These are phyloP conservation scores for Xenus cinereus DNA, from an alignment of 2,113 vertebrate species.

Conservation along the genomic window DNA sequence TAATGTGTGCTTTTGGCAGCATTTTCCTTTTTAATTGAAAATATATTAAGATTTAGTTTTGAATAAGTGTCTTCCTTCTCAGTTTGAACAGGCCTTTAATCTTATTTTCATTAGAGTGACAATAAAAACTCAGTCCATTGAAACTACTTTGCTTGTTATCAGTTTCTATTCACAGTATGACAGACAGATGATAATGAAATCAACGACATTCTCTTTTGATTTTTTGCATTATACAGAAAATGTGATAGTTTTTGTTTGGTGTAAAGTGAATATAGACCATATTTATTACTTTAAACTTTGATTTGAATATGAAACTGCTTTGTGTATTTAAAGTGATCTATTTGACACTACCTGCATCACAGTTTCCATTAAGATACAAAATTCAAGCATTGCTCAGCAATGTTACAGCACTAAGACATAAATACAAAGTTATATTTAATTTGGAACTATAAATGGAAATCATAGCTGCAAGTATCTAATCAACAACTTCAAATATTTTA, in stretches of 20 bases:
- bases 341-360: neutral
- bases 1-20: fast-evolving
- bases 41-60: neutral
- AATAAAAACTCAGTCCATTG: neutral
- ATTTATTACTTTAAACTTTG: neutral
- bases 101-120: neutral
- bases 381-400: neutral
- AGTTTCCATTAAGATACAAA: neutral
- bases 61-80: neutral
- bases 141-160: neutral
- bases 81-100: neutral
- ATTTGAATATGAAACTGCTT: neutral
- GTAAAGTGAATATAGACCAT: neutral
- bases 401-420: neutral
- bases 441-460: neutral
- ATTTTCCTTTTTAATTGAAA: neutral
- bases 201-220: neutral
- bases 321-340: neutral
- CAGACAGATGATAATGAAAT: neutral
- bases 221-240: neutral
- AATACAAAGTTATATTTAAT: neutral
- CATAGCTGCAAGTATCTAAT: neutral
- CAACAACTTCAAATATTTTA: neutral
- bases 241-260: neutral
- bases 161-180: neutral